Conservation (phyloP, 2,888 invertebrate genomes). For the Acronicta leporina region DNA sequence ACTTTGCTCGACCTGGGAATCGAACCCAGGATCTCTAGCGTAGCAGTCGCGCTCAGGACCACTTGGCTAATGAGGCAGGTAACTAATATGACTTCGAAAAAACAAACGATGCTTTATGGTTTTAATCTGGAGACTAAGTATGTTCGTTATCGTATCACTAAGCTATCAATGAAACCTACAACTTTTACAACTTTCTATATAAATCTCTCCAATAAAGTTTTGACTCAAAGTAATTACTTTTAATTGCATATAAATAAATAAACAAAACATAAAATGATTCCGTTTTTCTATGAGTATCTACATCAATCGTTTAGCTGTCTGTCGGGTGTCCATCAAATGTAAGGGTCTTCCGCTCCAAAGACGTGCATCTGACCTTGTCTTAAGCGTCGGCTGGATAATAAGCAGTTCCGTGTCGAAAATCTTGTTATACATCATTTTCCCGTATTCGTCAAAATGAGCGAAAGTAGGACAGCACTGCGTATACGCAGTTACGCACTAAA, state of each 20-base stretch:
- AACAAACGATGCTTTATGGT: too few species aligned
- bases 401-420: slow-evolving; percentile 51
- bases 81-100: too few species aligned
- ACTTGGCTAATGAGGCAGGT: too few species aligned
- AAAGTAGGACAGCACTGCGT: slow-evolving; percentile 58
- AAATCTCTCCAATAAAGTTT: slow-evolving; percentile 11
- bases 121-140: too few species aligned
- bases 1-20: too few species aligned
- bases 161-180: too few species aligned
- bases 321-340: slow-evolving; percentile 56
- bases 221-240: slow-evolving; percentile 26
- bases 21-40: too few species aligned
- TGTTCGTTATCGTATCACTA: too few species aligned
- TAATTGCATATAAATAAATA: slow-evolving; percentile 42
- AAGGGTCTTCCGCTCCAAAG: slow-evolving; percentile 50
- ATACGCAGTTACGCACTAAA: slow-evolving; percentile 23
- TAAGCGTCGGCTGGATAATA: slow-evolving; percentile 45
- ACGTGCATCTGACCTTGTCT: slow-evolving; percentile 54
- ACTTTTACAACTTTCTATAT: neutral
- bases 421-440: slow-evolving; percentile 56
- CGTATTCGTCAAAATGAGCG: slow-evolving; percentile 60
- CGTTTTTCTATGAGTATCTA: slow-evolving; percentile 41
- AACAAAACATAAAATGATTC: slow-evolving; percentile 39
- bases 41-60: too few species aligned
- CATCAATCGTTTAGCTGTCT: slow-evolving; percentile 51